Conservation (phyloP, 2,888 invertebrate genomes). For the Thecocarcelia acutangulata region DNA sequence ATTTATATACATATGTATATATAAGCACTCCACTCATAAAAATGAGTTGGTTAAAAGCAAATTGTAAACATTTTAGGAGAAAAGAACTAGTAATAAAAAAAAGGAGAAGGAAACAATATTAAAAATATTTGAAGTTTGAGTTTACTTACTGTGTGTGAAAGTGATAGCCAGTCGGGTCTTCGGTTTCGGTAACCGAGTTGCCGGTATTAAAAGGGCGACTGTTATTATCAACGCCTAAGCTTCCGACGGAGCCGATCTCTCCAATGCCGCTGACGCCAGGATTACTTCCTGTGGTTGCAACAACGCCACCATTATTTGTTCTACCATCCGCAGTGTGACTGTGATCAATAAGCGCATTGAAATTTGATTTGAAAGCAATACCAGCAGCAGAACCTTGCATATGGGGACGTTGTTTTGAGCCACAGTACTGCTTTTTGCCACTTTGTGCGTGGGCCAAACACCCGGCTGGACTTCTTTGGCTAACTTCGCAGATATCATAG, state of each 20-base stretch:
- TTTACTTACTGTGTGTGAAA: conserved; percentile 53
- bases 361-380: conserved; percentile 35
- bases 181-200: conserved; percentile 26
- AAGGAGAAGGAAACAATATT: conserved; percentile 13
- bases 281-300: conserved; percentile 34
- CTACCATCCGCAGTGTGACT: conserved; percentile 20
- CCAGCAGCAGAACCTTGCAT: conserved; percentile 35
- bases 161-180: conserved; percentile 35
- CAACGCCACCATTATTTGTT: conserved; percentile 29
- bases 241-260: conserved; percentile 70
- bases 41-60: no score
- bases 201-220: conserved; percentile 45
- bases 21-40: no score
- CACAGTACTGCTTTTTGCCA: conserved; percentile 34
- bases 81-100: background rate
- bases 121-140: background rate
- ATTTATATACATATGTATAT: background rate
- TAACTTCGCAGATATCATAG: conserved; percentile 71
- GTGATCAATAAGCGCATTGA: conserved; percentile 36
- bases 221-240: conserved; percentile 67
- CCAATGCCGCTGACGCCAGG: conserved; percentile 58
- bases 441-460: conserved; percentile 33
- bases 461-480: conserved; percentile 65
- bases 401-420: conserved; percentile 43
- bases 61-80: no score